Conservation (phyloP, 2,888 invertebrate species). For the Orchesella flavescens region DNA sequence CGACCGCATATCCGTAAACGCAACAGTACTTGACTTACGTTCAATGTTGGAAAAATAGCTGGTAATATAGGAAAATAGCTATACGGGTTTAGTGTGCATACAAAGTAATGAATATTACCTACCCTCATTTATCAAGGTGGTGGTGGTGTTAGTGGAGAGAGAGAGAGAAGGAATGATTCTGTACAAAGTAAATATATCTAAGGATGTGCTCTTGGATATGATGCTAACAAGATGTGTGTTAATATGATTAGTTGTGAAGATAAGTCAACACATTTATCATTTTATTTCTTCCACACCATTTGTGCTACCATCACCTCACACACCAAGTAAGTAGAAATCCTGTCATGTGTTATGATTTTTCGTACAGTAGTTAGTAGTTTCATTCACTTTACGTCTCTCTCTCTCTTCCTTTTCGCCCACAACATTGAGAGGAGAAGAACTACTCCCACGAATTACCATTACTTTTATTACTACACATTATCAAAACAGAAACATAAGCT, state of each 20-base stretch:
- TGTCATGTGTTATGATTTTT: not conserved
- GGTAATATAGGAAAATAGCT: no score
- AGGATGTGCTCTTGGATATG: slow-evolving; percentile 50
- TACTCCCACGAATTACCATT: slow-evolving; percentile 55
- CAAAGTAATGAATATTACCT: not conserved
- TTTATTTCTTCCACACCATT: slow-evolving; percentile 20
- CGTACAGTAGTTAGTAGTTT: not conserved
- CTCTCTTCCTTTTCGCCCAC: slow-evolving; percentile 25
- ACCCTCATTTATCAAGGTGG: not conserved
- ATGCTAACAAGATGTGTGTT: slow-evolving; percentile 62
- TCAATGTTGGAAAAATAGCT: no score
- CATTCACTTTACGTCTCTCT: not conserved
- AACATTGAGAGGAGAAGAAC: not conserved
- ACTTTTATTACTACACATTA: slow-evolving; percentile 43
- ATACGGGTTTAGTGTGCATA: not conserved
- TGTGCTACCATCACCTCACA: not conserved
- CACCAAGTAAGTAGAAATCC: not conserved
- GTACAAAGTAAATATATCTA: not conserved
- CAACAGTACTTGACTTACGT: slow-evolving; percentile 21
- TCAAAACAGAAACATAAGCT: slow-evolving; percentile 3
- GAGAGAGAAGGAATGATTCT: not conserved
- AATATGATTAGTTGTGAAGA: slow-evolving; percentile 62
- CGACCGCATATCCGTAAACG: slow-evolving; percentile 40
- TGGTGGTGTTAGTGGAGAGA: no score
- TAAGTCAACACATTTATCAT: slow-evolving; percentile 62